Conservation (phyloP, 2,113 vertebrate genomes). For the Dasyornis broadbenti region DNA sequence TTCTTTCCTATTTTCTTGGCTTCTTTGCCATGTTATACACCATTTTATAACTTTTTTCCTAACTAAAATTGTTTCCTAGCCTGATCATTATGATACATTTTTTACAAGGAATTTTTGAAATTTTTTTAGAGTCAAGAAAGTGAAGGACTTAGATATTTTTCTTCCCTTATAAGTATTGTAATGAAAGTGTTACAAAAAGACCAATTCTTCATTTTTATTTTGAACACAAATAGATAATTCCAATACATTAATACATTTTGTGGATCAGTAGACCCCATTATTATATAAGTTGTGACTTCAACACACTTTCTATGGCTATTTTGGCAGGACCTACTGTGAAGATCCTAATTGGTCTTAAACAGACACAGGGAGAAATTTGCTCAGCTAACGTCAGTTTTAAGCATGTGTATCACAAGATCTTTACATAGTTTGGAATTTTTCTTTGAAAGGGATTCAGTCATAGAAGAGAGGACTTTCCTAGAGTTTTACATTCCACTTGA, state of each 20-base stretch:
- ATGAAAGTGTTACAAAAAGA: background rate
- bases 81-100: background rate
- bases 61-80: background rate
- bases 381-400: background rate
- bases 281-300: background rate
- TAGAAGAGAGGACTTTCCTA: background rate
- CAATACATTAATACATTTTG: background rate
- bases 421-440: background rate
- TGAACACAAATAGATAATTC: background rate
- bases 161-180: background rate
- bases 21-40: background rate
- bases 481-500: background rate
- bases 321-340: background rate
- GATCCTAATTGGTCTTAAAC: background rate
- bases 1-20: background rate
- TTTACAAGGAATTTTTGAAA: background rate
- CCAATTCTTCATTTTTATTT: background rate
- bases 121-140: background rate
- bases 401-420: background rate
- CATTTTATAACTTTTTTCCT: background rate
- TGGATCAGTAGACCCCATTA: background rate
- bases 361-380: background rate
- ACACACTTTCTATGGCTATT: background rate
- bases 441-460: background rate
- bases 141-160: background rate